phyloP scores from a whole-genome alignment of 2,113 vertebrate genomes.

The Dromiciops gliroides region DNA sequence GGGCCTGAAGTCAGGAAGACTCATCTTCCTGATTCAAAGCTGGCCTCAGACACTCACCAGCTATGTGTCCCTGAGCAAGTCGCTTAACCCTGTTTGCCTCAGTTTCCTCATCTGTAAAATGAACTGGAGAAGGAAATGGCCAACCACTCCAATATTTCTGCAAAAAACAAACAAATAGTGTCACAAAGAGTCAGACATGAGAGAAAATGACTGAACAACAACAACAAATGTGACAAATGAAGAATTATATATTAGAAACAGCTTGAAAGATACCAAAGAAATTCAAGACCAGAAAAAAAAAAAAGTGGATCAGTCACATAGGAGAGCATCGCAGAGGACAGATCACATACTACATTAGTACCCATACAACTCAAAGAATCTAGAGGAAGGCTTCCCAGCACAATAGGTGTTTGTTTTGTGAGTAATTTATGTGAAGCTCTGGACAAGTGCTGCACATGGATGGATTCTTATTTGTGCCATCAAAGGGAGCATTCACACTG shows the following conservation, averaged over 20 bases:
- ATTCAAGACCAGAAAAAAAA: background rate
- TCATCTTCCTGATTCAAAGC: no score
- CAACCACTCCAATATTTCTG: background rate
- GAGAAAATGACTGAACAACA: background rate
- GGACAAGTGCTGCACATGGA: background rate
- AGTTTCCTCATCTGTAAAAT: no score
- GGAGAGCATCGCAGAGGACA: background rate
- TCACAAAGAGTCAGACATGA: background rate
- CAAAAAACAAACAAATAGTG: background rate
- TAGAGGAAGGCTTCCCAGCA: background rate
- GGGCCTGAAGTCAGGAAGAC: no score
- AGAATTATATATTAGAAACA: background rate
- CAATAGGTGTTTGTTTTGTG: no score
- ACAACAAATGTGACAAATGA: background rate
- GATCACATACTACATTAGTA: background rate
- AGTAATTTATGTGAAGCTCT: background rate
- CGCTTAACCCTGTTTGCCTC: no score
- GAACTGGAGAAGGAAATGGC: no score
- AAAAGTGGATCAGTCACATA: background rate
- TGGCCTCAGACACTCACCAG: no score
- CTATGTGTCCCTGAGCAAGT: no score
- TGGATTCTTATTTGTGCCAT: background rate
- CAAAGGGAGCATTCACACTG: background rate
- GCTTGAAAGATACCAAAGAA: background rate
- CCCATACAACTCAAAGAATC: background rate